phyloP scores from a whole-genome alignment of 2,113 vertebrate genomes.

The Urocitellus parryii region DNA sequence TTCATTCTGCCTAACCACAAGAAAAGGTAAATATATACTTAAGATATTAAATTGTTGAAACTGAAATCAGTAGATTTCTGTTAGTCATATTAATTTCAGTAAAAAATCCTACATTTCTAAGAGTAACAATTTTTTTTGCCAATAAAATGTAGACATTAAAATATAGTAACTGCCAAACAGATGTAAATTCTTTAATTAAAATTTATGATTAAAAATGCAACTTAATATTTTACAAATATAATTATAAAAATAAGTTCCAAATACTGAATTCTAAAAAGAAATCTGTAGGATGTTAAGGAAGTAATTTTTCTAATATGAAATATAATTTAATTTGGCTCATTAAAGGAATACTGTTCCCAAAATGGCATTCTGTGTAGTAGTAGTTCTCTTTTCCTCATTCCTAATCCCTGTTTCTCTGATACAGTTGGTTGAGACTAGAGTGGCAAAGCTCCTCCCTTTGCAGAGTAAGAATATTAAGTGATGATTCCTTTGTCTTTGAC shows the following conservation, averaged over 20 bases:
- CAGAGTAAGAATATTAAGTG: not conserved
- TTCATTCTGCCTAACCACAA: constrained; percentile 57
- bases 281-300: not conserved
- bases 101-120: constrained; percentile 54
- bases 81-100: constrained; percentile 55
- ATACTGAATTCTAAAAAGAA: constrained; percentile 33
- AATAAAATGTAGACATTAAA: constrained; percentile 67
- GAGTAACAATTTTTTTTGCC: constrained; percentile 40
- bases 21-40: constrained; percentile 54
- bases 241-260: constrained; percentile 58
- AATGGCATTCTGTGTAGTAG: not conserved
- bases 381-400: not conserved
- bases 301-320: constrained; percentile 33
- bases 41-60: constrained; percentile 53
- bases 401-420: not conserved
- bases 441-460: not conserved
- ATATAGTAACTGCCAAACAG: constrained; percentile 12
- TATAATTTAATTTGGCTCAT: constrained; percentile 10
- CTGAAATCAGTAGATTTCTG: constrained; percentile 62
- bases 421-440: not conserved
- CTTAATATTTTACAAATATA: constrained; percentile 38
- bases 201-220: constrained; percentile 35
- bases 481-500: not conserved
- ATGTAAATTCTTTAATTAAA: constrained; percentile 58
- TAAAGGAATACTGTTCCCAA: not conserved